Evolutionary conservation across 1,140 invertebrate species (phyloP).

Genomic region (Brachionus angularis): DNA sequence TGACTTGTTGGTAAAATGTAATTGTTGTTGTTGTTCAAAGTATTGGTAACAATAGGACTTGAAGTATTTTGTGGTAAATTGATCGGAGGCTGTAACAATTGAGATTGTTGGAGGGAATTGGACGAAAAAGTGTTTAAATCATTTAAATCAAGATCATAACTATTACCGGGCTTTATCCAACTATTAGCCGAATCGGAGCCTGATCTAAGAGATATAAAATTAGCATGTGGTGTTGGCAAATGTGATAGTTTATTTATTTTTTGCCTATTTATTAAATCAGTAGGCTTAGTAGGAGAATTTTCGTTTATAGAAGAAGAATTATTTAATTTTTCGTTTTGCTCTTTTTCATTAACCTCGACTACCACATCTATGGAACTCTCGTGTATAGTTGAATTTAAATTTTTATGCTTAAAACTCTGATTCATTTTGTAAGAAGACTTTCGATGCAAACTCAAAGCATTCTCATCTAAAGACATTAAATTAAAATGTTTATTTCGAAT

Average conservation of each 20-base stretch:
- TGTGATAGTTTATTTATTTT: too few species aligned
- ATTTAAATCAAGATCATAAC: neutral
- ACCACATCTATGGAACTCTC: conserved; percentile 10
- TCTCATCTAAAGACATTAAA: conserved; percentile 42
- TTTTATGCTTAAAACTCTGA: too few species aligned
- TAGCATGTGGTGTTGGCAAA: neutral
- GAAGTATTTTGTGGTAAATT: neutral
- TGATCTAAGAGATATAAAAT: conserved; percentile 25
- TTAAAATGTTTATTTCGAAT: conserved; percentile 31
- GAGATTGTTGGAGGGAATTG: conserved; percentile 6
- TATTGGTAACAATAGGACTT: neutral
- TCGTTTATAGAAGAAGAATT: too few species aligned
- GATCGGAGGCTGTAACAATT: neutral
- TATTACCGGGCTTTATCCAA: conserved; percentile 25
- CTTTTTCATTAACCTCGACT: neutral
- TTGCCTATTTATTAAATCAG: too few species aligned
- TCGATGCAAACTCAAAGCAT: conserved; percentile 18
- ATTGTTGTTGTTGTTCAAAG: neutral
- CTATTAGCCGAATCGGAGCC: conserved; percentile 36
- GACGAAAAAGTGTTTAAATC: neutral
- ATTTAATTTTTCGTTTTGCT: too few species aligned
- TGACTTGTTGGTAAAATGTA: conserved; percentile 10
- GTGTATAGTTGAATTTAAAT: conserved; percentile 32
- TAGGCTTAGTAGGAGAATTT: too few species aligned
- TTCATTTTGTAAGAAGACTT: too few species aligned